Evolutionary conservation across 2,797 vertebrate genomes (phyloP), one percentile per base, ranked within the genome.

Genomic region (Lutjanus argentimaculatus): DNA sequence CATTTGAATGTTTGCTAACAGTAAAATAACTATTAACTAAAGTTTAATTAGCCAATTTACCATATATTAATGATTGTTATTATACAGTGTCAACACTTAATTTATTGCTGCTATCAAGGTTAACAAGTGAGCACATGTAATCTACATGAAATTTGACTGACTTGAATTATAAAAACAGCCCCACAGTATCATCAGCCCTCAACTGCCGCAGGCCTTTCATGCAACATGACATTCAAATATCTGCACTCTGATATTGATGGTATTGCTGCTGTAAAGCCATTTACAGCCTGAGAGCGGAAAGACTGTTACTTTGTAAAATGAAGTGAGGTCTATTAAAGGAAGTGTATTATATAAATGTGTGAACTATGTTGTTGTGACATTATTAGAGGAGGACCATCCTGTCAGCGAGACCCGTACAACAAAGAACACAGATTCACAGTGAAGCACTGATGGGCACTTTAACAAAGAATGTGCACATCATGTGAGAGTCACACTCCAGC

Each of bases 401-500:
- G 92, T 93, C 89, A 91, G 80, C 2, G 86, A 90, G 83, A 87
- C 79, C 92, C 79, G 65, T 84, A 89, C 90, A 85, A 92, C 89
- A 92, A 87, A 86, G 85, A 93, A 90, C 92, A 92, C 76, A 87
- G 91, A 91, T 91, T 90, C 90, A 86, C 81, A 56, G 88, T 79
- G 83, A 92, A 86, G 88, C 87, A 88, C 83, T 92, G 92, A 93
- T 92, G 92, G 89, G 83, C 89, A 90, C 92, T 92, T 92, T 90
- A 91, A 90, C 92, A 93, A 89, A 91, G 87, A 94, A 91, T 90
- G 91, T 89, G 91, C 88, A 91, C 93, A 94, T 93, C 89, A 92
- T 92, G 91, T 88, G 91, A 91, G 92, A 91, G 94, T 95, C 92
- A 93, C 92, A 93, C 91, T 95, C 82, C 87, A 92, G 88, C 93